These are phyloP conservation scores for Acronicta aceris DNA, from an alignment of 2,888 invertebrate genomes.

Conservation along the genomic window DNA sequence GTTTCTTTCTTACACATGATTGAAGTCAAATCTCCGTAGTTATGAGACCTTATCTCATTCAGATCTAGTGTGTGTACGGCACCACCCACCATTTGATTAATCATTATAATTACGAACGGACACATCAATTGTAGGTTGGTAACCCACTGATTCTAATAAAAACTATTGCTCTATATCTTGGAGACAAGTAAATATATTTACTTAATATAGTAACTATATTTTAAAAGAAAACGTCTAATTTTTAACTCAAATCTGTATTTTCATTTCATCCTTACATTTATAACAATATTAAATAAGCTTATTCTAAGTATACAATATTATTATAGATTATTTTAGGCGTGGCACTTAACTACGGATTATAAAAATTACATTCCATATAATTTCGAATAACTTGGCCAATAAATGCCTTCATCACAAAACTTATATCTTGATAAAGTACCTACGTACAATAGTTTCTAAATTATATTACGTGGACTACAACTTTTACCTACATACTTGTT, in stretches of 20 bases:
- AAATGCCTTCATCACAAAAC: slow-evolving; percentile 86
- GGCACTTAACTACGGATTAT: slow-evolving; percentile 84
- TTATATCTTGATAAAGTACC: slow-evolving; percentile 62
- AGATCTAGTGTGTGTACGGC: no score
- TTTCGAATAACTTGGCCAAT: slow-evolving; percentile 83
- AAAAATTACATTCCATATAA: slow-evolving; percentile 80
- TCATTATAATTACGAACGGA: no score
- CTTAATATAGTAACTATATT: no score
- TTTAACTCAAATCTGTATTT: slow-evolving; percentile 81
- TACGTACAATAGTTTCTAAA: slow-evolving; percentile 60
- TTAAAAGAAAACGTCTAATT: slow-evolving; percentile 22
- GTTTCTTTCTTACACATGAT: no score
- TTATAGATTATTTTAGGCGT: slow-evolving; percentile 82
- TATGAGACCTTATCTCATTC: no score
- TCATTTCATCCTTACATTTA: slow-evolving; percentile 76
- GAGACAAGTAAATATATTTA: no score
- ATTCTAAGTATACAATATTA: slow-evolving; percentile 70
- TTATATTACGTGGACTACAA: slow-evolving; percentile 64
- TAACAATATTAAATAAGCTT: slow-evolving; percentile 87
- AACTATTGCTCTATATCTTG: no score
- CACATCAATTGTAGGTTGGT: no score
- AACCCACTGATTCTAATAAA: no score
- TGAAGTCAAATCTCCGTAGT: no score
- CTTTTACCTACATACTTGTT: slow-evolving; percentile 68
- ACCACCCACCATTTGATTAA: no score